These are phyloP conservation scores for Phaethon lepturus DNA, from an alignment of 2,113 vertebrate species.

Conservation along the genomic window DNA sequence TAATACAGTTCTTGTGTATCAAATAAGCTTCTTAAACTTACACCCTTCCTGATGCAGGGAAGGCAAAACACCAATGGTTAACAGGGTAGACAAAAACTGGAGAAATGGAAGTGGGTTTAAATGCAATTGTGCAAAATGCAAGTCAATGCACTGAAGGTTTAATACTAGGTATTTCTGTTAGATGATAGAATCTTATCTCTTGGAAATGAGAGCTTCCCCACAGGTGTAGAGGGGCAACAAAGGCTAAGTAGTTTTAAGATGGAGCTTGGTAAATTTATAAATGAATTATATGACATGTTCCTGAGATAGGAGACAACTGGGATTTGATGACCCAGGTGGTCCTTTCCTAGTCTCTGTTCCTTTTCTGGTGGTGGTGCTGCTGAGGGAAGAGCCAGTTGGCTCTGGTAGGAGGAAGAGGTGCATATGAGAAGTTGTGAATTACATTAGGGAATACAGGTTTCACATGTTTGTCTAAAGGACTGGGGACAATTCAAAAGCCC, in stretches of 20 bases:
- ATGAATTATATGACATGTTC: not conserved
- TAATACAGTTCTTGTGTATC: not conserved
- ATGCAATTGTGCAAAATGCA: not conserved
- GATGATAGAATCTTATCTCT: not conserved
- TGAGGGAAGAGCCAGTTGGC: not conserved
- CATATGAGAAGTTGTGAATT: not conserved
- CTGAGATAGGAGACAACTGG: not conserved
- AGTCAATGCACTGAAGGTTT: not conserved
- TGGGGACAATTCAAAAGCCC: not conserved
- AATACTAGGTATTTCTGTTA: not conserved
- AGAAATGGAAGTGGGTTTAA: not conserved
- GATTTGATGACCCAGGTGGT: not conserved
- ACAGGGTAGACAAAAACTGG: not conserved
- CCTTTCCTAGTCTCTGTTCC: not conserved
- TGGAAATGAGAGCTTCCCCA: not conserved
- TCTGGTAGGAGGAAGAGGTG: not conserved
- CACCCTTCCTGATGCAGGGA: not conserved
- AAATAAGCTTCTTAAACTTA: not conserved
- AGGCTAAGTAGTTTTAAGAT: not conserved
- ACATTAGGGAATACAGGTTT: not conserved
- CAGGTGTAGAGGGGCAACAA: not conserved
- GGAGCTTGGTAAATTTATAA: not conserved
- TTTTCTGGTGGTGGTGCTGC: not conserved
- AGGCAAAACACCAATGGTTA: not conserved
- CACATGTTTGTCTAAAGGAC: not conserved